phyloP scores from a whole-genome alignment of 2,113 vertebrate genomes.

The Oncorhynchus clarkii region DNA sequence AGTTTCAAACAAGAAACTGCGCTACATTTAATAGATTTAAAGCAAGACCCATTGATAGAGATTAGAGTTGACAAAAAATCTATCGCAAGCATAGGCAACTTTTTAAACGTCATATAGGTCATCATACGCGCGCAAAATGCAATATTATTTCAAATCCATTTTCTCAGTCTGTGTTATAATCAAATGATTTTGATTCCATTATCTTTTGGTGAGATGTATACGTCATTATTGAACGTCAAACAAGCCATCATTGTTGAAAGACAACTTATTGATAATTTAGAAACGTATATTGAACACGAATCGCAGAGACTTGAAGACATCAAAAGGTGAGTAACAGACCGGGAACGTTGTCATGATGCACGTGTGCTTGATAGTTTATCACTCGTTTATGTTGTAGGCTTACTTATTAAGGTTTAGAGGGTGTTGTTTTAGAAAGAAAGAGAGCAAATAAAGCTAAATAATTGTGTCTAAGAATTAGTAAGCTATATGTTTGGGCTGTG shows the following conservation, averaged over 20 bases:
- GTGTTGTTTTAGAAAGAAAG: no score
- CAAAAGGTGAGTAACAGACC: slow-evolving; percentile 62
- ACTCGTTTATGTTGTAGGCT: no score
- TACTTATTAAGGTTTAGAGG: no score
- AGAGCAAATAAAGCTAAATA: no score
- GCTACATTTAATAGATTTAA: not conserved
- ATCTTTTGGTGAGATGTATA: slow-evolving; percentile 63
- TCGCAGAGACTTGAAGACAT: slow-evolving; percentile 70
- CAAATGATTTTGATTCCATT: slow-evolving; percentile 7
- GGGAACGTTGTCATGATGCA: not conserved
- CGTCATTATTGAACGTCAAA: slow-evolving; percentile 71
- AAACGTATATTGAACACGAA: slow-evolving; percentile 71
- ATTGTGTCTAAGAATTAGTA: no score
- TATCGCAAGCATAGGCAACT: not conserved
- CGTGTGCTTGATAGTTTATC: no score
- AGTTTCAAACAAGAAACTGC: not conserved
- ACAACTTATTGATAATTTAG: slow-evolving; percentile 64
- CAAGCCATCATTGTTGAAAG: slow-evolving; percentile 68
- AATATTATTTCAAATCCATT: not conserved
- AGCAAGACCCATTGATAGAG: not conserved
- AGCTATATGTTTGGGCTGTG: no score
- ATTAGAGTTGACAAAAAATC: not conserved
- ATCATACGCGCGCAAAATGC: not conserved
- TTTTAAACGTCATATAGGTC: not conserved
- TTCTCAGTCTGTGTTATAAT: not conserved